Base-by-base conservation (phyloP, 2,888 invertebrate genomes). In the Helicoverpa assulta region DNA sequence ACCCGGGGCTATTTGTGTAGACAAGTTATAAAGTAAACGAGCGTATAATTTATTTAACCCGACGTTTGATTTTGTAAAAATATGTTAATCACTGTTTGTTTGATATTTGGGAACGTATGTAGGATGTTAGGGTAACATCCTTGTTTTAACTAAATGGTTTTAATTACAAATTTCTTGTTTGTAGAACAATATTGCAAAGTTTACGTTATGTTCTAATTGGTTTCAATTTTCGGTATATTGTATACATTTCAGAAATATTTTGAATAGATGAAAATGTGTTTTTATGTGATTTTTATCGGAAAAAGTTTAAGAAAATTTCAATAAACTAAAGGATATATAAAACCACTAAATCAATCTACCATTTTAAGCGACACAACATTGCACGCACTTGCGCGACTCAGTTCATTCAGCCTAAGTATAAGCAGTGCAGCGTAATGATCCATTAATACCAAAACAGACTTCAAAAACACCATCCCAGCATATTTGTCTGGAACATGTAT, bases 11-110 rank as follows among this genome's bases (percentile, higher is more conserved):
- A 72, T 85, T 82, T 82, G 75, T 74, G 64, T 74, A 82, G 73
- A 81, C 74, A 73, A 81, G 78, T 82, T 82, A 74, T 70, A 77
- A 82, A 72, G 77, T 79, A 82, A 85, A 84, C 81, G 85, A 76
- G 76, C 71, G 77, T 63, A 67, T 78, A 84, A 84, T 85, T 84
- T 78, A 78, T 79, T 82, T 85, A 81, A 75, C 72, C 67, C 67
- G 51, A 69, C 73, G 70, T 85, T 81, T 79, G 81, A 81, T 85
- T 76, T 71, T 55, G 64, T 70, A 70, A 76, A 84, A 83, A 75
- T 85, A 83, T 83, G 83, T 70, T 83, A 83, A 83, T 83, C 59
- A 65, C 51, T 75, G 70, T 82, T 83, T 78, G 85, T 73, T 67
- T 67, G 62, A 61, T 70, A 63, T 73, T 71, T 62, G 62, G 53